Evolutionary conservation across 2,797 vertebrate genomes (phyloP).

Genomic region (Lacerta viridis): DNA sequence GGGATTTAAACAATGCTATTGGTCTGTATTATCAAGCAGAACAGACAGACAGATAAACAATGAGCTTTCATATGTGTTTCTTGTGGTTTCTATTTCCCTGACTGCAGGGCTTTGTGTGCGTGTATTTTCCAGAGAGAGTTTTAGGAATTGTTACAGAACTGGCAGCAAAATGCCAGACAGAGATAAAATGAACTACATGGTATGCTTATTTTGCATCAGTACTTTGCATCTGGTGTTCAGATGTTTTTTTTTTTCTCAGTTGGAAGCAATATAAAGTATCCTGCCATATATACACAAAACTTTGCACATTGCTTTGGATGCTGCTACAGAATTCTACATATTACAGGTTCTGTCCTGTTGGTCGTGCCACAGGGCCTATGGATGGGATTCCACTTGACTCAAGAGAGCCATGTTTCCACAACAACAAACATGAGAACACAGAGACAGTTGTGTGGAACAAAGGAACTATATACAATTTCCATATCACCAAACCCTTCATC

Average conservation of each 20-base stretch:
- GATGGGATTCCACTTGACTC: neutral
- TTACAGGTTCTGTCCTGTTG: neutral
- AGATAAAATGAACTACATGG: conserved; percentile 21
- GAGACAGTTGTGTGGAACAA: neutral
- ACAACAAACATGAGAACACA: neutral
- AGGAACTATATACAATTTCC: neutral
- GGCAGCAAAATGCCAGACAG: conserved; percentile 26
- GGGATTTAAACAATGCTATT: conserved; percentile 35
- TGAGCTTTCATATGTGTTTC: conserved; percentile 23
- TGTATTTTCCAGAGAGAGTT: conserved; percentile 28
- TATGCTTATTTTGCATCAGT: conserved; percentile 24
- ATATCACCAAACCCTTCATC: neutral
- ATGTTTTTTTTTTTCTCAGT: rapidly evolving
- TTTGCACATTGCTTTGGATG: neutral
- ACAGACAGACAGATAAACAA: conserved; percentile 33
- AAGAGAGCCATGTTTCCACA: neutral
- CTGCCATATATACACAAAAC: neutral
- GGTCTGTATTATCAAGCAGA: conserved; percentile 44
- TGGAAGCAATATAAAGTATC: neutral
- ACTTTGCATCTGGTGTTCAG: conserved; percentile 3
- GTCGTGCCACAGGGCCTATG: no score
- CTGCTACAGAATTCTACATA: neutral
- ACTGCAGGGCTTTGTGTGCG: conserved; percentile 34
- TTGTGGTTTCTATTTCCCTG: conserved; percentile 30
- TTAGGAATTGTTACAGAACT: conserved; percentile 4